Evolutionary conservation across 2,888 invertebrate species (phyloP), one percentile per base, ranked within the genome.

Genomic region (Anticlea derivata): DNA sequence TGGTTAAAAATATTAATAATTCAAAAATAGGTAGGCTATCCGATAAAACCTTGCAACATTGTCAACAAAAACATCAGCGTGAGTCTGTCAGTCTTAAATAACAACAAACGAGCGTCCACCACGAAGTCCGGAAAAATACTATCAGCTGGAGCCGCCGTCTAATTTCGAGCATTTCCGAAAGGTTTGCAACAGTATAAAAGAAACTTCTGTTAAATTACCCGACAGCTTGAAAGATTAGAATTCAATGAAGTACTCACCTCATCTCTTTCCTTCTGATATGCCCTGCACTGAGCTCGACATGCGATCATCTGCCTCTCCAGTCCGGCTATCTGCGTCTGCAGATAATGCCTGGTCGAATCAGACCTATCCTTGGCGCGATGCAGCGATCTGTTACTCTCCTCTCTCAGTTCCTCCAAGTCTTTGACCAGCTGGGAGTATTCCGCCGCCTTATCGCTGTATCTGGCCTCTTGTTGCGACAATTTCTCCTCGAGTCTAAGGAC

Each of bases 241-340:
- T n/a, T n/a, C n/a, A n/a, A n/a, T n/a, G n/a, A n/a, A 8, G 3
- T 23, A 11, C 58, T 55, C 55, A 88, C 88, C 64, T 88, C 86
- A 40, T 89, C 86, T 24, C 86, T 72, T 47, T 89, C 88, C 59
- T 86, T 89, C 53, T 86, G 85, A 39, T 76, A 81, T 3, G 81
- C 69, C 39, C 75, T 70, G 37, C 79, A 80, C 50, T 84, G 85
- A 0, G 88, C 89, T 5, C 88, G 72, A 40, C 81, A 86, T 31
- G 84, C 79, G 33, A 83, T 73, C 33, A 89, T 60, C 55, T 88
- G 86, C n/a, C 80, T 65, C 55, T 89, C 88, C 1, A 89, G 60
- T 35, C 86, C 86, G 0, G 86, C 78, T 29, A 89, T 77, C 54
- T 88, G 88, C 0, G 75, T 75, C 31, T 86, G 86, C 47, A 86